These are phyloP conservation scores for Paelopatides confundens DNA, from an alignment of 53 echinoderm and acorn worm species.

Conservation along the genomic window DNA sequence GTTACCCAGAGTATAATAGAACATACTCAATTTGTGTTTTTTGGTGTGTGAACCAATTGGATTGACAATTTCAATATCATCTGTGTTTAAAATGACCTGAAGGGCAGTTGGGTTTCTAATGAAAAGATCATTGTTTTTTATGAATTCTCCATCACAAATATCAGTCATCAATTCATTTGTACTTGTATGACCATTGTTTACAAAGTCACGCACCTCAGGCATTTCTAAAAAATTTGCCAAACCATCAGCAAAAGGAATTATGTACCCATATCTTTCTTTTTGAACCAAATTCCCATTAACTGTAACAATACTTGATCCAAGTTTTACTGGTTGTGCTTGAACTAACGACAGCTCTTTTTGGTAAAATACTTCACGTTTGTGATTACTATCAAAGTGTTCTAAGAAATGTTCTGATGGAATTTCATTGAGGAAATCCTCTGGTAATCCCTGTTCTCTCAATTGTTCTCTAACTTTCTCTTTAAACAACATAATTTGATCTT, in stretches of 20 bases:
- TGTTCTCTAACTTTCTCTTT: constrained; percentile 24
- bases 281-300: constrained; percentile 46
- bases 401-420: constrained; percentile 35
- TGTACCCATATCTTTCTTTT: constrained; percentile 60
- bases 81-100: constrained; percentile 40
- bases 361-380: constrained; percentile 48
- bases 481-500: constrained; percentile 36
- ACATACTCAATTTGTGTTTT: constrained; percentile 77
- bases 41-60: constrained; percentile 71
- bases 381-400: constrained; percentile 28
- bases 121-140: constrained; percentile 56
- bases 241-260: constrained; percentile 61
- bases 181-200: constrained; percentile 36
- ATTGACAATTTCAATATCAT: constrained; percentile 80
- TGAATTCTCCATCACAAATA: constrained; percentile 67
- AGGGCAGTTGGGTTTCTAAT: constrained; percentile 61
- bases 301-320: constrained; percentile 53
- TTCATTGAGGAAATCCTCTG: constrained; percentile 34
- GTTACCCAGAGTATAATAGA: constrained; percentile 66
- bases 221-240: constrained; percentile 56
- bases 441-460: constrained; percentile 9
- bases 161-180: constrained; percentile 56
- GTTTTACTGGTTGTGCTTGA: constrained; percentile 52
- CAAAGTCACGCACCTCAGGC: constrained; percentile 65
- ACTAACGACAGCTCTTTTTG: constrained; percentile 48